phyloP scores from a whole-genome alignment of 2,797 vertebrate species.

The Serranus cabrilla region DNA sequence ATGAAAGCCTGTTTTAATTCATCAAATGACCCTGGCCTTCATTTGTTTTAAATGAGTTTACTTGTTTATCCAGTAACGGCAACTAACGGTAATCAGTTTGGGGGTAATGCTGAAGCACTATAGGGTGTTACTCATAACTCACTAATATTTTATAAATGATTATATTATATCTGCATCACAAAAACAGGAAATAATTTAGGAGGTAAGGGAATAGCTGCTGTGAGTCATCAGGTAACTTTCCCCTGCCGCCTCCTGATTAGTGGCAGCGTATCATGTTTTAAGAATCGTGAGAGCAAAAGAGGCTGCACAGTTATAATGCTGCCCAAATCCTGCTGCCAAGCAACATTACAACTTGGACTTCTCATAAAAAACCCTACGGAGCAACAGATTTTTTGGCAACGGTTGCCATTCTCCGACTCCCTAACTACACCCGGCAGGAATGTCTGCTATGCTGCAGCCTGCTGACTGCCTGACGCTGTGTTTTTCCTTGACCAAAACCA shows the following conservation, averaged over 20 bases:
- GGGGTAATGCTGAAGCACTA: slow-evolving; percentile 8
- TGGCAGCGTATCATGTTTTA: slow-evolving; percentile 47
- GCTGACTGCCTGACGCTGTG: slow-evolving; percentile 47
- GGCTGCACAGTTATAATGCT: slow-evolving; percentile 22
- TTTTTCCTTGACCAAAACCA: slow-evolving; percentile 26
- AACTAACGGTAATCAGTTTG: slow-evolving; percentile 30
- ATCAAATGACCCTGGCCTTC: slow-evolving; percentile 16
- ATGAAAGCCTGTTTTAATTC: slow-evolving; percentile 14
- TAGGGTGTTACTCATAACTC: not conserved
- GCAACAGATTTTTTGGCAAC: slow-evolving; percentile 69
- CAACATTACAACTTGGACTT: slow-evolving; percentile 66
- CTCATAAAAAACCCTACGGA: slow-evolving; percentile 40
- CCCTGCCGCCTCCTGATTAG: slow-evolving; percentile 15
- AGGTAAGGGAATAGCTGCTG: slow-evolving; percentile 21
- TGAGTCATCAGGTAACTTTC: slow-evolving; percentile 51
- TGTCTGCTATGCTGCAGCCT: slow-evolving; percentile 77
- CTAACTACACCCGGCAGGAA: slow-evolving; percentile 71
- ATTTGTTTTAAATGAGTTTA: slow-evolving; percentile 12
- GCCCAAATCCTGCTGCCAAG: slow-evolving; percentile 69
- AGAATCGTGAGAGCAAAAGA: slow-evolving; percentile 40
- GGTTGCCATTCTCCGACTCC: slow-evolving; percentile 52
- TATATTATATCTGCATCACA: not conserved
- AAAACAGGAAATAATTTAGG: slow-evolving; percentile 19
- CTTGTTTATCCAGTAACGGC: slow-evolving; percentile 16
- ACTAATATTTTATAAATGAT: slow-evolving; percentile 24